Percentiles rank a stretch among this genome's conserved stretches.
Evolutionary conservation across 1,140 invertebrate species (phyloP).

Genomic region (Harpegnathos saltator): DNA sequence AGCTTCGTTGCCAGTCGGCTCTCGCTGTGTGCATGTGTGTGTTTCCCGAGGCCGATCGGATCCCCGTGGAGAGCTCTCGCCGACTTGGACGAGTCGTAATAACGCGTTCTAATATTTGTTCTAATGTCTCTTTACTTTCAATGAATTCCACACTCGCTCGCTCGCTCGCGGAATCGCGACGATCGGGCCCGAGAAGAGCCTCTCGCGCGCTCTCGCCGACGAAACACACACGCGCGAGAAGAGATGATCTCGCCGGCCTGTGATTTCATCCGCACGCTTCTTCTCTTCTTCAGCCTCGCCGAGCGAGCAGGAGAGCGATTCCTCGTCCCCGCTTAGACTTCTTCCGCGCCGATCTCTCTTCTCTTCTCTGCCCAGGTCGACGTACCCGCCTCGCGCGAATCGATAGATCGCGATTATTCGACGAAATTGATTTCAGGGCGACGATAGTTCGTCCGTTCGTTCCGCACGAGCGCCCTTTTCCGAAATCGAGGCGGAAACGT

Average conservation of each 20-base stretch:
- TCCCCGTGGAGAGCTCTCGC: neutral
- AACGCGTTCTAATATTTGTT: constrained; percentile 29
- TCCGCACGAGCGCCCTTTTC: constrained; percentile 45
- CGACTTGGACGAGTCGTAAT: constrained; percentile 19
- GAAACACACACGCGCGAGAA: constrained; percentile 30
- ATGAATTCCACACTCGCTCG: neutral
- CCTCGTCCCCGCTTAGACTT: constrained; percentile 19
- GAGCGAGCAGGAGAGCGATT: constrained; percentile 3
- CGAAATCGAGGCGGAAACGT: constrained; percentile 54
- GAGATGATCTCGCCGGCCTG: constrained; percentile 33
- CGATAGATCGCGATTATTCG: constrained; percentile 56
- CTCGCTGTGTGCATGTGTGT: no score
- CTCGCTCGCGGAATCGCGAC: neutral
- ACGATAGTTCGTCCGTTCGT: constrained; percentile 44
- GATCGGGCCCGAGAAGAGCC: no score
- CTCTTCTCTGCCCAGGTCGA: neutral
- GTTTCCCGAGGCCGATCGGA: neutral
- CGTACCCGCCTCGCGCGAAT: constrained; percentile 15
- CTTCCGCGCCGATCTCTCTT: neutral
- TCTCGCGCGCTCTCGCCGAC: neutral
- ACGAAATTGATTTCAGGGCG: constrained; percentile 53
- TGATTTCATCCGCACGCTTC: constrained; percentile 22
- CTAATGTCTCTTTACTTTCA: constrained; percentile 10
- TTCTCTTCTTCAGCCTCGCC: no score
- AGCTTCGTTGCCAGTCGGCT: constrained; percentile 36